These are phyloP conservation scores for Furcifer pardalis DNA, from an alignment of 2,797 vertebrate species.

Conservation along the genomic window DNA sequence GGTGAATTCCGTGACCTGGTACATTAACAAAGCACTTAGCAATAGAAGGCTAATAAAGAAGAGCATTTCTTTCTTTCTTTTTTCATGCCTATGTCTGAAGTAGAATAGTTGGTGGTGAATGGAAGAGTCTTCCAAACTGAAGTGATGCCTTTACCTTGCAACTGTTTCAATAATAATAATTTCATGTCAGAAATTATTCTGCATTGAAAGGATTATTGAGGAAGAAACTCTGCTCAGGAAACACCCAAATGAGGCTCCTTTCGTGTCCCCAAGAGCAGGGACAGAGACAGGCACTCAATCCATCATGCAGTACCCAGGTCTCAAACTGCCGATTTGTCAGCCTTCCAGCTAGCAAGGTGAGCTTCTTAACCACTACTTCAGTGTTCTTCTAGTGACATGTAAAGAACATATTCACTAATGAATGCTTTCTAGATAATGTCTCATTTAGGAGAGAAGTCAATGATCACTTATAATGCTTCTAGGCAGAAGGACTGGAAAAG, in stretches of 20 bases:
- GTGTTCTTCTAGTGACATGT: not conserved
- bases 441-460: not conserved
- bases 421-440: not conserved
- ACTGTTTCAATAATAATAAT: too few relatives aligned
- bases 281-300: too few relatives aligned
- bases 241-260: too few relatives aligned
- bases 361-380: too few relatives aligned
- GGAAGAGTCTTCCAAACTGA: not conserved
- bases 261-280: too few relatives aligned
- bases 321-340: too few relatives aligned
- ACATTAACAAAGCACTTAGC: not conserved
- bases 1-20: too few relatives aligned
- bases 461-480: not conserved
- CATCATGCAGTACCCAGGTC: too few relatives aligned
- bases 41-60: not conserved
- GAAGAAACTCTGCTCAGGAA: too few relatives aligned
- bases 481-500: not conserved
- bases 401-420: not conserved
- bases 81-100: not conserved
- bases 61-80: not conserved
- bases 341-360: too few relatives aligned
- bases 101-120: not conserved
- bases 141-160: not conserved
- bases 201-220: too few relatives aligned
- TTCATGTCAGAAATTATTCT: too few relatives aligned